Percentiles rank a stretch among this genome's conserved stretches.
These are phyloP conservation scores for Xanthorhoe designata DNA, from an alignment of 2,888 invertebrate species.

Conservation along the genomic window DNA sequence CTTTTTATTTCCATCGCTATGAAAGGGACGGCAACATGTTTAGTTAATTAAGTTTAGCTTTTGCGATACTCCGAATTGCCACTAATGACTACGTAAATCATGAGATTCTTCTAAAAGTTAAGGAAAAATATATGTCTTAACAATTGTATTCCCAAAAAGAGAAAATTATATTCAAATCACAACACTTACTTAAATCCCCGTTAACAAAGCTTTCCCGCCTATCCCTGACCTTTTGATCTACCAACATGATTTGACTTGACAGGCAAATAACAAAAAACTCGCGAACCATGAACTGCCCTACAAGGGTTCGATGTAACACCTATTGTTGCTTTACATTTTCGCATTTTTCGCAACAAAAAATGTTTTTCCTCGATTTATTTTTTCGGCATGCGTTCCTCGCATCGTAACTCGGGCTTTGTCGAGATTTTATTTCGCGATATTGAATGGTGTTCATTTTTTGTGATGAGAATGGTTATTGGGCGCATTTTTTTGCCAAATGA, in stretches of 20 bases:
- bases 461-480: conserved; percentile 27
- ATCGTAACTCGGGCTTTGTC: conserved; percentile 29
- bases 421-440: conserved; percentile 34
- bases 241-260: conserved; percentile 41
- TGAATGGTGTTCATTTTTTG: conserved; percentile 31
- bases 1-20: too few relatives aligned
- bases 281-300: conserved; percentile 39
- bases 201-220: conserved; percentile 11
- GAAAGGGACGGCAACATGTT: too few relatives aligned
- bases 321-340: conserved; percentile 34
- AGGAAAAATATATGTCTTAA: neutral
- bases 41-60: too few relatives aligned
- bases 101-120: neutral
- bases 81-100: too few relatives aligned
- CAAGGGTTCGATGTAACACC: conserved; percentile 40
- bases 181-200: conserved; percentile 18
- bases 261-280: conserved; percentile 43
- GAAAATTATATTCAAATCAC: conserved; percentile 15
- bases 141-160: neutral
- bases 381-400: conserved; percentile 30
- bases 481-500: conserved; percentile 17
- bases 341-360: conserved; percentile 37
- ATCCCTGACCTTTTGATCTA: conserved; percentile 39
- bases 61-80: too few relatives aligned
- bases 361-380: conserved; percentile 32